Base-by-base conservation (phyloP, 2,797 vertebrate genomes). In the Dicrostonyx torquatus region DNA sequence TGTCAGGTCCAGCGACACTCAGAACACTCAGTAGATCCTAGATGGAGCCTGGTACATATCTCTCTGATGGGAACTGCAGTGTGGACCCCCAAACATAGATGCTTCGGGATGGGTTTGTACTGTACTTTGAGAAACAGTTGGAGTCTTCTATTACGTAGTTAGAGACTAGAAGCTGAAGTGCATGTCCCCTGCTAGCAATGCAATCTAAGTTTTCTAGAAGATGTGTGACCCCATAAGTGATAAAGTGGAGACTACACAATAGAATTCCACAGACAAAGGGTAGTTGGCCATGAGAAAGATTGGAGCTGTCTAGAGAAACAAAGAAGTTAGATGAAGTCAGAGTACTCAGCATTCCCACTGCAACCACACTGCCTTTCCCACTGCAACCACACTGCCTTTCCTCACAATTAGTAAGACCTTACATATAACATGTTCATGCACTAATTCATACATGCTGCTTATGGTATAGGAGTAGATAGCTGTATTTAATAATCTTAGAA, bases 201-300 rank as follows among this genome's bases (percentile, higher is more conserved):
- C 4, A 10, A 77, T 48, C 24, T 43, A 34, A 75, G 26, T 22
- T 60, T 29, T 37, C 14, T 62, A 26, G 48, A 31, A 29, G 26
- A 22, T 80, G 17, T 85, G 13, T 72, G 66, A 58, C 29, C 15
- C 22, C 18, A 0, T 1, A 31, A 37, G 12, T 37, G 11, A 24
- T 70, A 40, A 62, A 24, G 9, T 5, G 53, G 40, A 50, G n/a
- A 6, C 13, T 55, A 14, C 9, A 78, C 3, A 62, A 37, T 0
- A 45, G 72, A 0, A 53, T 5, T 72, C 37, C 15, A 31, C 60
- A 29, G 48, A 24, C 48, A 62, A 40, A 20, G 58, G 50, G 12
- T 70, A 68, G 15, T 6, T 9, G 0, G 4, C 7, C 37, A 9
- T 2, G 12, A 62, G 15, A 70, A 60, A 53, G 8, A n/a, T 17